Base-by-base conservation (phyloP, 2,113 vertebrate species). In the Passer domesticus region DNA sequence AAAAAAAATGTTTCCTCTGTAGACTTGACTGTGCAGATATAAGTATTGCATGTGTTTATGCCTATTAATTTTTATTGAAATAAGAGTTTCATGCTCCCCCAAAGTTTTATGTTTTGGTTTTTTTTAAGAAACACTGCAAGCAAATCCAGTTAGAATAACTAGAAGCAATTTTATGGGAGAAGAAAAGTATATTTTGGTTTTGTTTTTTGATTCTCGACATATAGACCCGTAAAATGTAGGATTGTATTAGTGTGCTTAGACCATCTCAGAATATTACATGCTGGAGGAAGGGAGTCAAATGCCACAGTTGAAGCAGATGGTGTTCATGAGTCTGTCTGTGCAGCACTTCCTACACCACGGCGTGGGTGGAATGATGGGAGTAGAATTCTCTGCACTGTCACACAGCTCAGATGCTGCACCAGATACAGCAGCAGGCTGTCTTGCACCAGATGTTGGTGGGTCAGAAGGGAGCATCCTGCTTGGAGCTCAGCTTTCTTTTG, bases 231-330 rank as follows among this genome's bases (percentile, higher is more conserved):
- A 74, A 90, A 83, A 90, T 49, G 60, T 60, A 44, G 49, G 78
- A 55, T 13, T 87, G 22, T 52, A 46, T 91, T 70, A 74, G 37
- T 44, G 56, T 6, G 5, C n/a, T 77, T 67, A 31, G 83, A 55
- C 72, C 81, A 60, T 81, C 53, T 86, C 82, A 91, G 83, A 76
- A 69, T 87, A 31, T 55, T 78, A 6, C 13, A 28, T 10, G 31
- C 53, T 4, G 6, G 69, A 66, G 74, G 58, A 49, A 78, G 76
- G 86, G 84, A 94, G 89, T 86, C 90, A 84, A 95, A 79, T 4
- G 56, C 62, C 72, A 15, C 59, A n/a, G 84, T 43, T 37, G 28
- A 52, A 83, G 87, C 95, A 95, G 95, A 94, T 97, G 95, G 92
- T 86, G 64, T 63, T 94, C 87, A 62, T 91, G 88, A 89, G 75